Conservation (phyloP, 1,140 invertebrate species). For the Drosophila santomea region DNA sequence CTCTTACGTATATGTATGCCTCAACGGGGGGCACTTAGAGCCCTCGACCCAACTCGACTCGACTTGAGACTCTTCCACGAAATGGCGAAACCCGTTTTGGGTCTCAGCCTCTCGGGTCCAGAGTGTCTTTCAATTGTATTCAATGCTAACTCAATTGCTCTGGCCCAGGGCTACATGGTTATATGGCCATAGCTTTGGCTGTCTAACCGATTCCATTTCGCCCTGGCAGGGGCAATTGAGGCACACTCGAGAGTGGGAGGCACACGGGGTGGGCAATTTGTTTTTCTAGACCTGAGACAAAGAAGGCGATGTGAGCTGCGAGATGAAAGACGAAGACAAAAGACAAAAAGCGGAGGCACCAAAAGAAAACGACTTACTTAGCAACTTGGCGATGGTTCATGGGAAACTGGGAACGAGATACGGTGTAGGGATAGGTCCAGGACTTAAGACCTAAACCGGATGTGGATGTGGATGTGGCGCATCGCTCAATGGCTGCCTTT, state of each 20-base stretch:
- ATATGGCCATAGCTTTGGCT: constrained; percentile 44
- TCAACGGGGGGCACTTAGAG: constrained; percentile 53
- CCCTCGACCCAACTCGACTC: constrained; percentile 23
- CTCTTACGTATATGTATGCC: constrained; percentile 26
- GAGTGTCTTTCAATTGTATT: constrained; percentile 76
- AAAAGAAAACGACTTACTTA: constrained; percentile 61
- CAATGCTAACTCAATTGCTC: constrained; percentile 79
- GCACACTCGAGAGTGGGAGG: constrained; percentile 21
- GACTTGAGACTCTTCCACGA: constrained; percentile 70
- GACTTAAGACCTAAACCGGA: constrained; percentile 58
- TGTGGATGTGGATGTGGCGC: constrained; percentile 34
- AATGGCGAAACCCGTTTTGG: constrained; percentile 73
- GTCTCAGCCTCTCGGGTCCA: constrained; percentile 52
- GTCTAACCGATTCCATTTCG: constrained; percentile 35
- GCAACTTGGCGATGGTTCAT: constrained; percentile 33
- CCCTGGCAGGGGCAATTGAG: constrained; percentile 58
- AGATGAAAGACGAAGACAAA: neutral
- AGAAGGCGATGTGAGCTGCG: neutral
- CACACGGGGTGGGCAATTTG: constrained; percentile 39
- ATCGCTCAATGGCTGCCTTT: constrained; percentile 47
- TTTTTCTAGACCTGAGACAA: constrained; percentile 41
- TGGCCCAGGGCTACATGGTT: constrained; percentile 58
- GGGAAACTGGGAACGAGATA: constrained; percentile 20
- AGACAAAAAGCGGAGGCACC: constrained; percentile 17
- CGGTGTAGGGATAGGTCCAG: constrained; percentile 52